Percentiles rank a stretch among this genome's conserved stretches.
Conservation (phyloP, 2,797 vertebrate species). For the Fistularia tabacaria region DNA sequence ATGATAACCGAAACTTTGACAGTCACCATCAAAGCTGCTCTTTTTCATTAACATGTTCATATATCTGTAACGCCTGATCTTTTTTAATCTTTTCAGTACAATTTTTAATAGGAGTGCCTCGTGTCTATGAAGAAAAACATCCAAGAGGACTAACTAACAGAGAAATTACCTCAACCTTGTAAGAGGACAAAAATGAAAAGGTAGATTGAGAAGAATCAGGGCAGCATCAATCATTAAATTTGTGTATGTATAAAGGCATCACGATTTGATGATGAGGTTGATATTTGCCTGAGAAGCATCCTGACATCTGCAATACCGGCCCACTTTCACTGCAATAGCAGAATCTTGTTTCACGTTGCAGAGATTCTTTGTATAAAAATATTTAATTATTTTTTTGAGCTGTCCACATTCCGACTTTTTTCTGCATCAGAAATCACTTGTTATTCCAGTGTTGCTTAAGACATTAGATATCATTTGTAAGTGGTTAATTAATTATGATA, state of each 20-base stretch:
- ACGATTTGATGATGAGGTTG: conserved; percentile 42
- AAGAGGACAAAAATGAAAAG: conserved; percentile 19
- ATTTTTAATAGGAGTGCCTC: conserved; percentile 51
- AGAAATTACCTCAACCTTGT: conserved; percentile 16
- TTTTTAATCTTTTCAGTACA: conserved; percentile 42
- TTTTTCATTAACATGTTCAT: conserved; percentile 60
- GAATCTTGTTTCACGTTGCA: conserved; percentile 17
- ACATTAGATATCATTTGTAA: conserved; percentile 49
- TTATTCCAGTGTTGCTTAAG: conserved; percentile 44
- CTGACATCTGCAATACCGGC: conserved; percentile 23
- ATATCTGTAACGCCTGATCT: conserved; percentile 60
- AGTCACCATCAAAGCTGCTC: conserved; percentile 43
- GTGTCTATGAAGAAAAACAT: conserved; percentile 43
- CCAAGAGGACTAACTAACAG: conserved; percentile 17
- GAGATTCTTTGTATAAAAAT: conserved; percentile 20
- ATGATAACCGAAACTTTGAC: conserved; percentile 48
- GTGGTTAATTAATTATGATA: conserved; percentile 51
- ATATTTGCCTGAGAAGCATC: conserved; percentile 50
- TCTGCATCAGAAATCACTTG: conserved; percentile 45
- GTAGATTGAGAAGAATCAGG: conserved; percentile 17
- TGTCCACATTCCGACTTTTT: background rate
- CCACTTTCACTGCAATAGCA: conserved; percentile 18
- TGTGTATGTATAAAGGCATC: conserved; percentile 39
- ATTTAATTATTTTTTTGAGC: too few species aligned
- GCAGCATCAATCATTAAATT: conserved; percentile 49